Conservation (phyloP, 2,888 invertebrate genomes). For the Leptura quadrifasciata region DNA sequence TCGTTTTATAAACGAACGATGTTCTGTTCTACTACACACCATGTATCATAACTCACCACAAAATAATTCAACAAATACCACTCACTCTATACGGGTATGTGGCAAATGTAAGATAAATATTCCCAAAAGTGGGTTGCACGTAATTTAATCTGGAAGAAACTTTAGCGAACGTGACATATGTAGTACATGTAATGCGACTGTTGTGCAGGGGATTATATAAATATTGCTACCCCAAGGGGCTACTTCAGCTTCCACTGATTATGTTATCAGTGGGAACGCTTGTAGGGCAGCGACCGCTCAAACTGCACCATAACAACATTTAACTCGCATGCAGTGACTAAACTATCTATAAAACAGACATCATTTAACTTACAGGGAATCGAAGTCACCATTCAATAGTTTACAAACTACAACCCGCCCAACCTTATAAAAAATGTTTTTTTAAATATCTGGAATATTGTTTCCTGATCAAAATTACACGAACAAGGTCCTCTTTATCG, state of each 20-base stretch:
- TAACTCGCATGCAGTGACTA: background rate
- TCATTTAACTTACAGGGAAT: too few relatives aligned
- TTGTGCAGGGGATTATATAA: constrained; percentile 58
- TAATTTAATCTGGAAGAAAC: constrained; percentile 52
- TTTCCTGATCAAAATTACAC: too few relatives aligned
- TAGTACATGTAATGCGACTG: constrained; percentile 57
- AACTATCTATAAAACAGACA: background rate
- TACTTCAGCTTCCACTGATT: constrained; percentile 30
- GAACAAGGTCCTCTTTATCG: too few relatives aligned
- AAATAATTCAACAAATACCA: background rate
- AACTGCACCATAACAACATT: constrained; percentile 12
- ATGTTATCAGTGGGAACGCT: constrained; percentile 19
- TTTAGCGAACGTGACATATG: constrained; percentile 56
- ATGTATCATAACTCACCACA: constrained; percentile 1
- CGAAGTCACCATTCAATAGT: too few relatives aligned
- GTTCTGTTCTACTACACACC: background rate
- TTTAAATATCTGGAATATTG: too few relatives aligned
- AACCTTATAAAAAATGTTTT: too few relatives aligned
- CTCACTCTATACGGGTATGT: background rate
- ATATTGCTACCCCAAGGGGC: constrained; percentile 55
- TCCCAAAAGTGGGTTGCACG: constrained; percentile 30
- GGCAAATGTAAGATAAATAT: constrained; percentile 27
- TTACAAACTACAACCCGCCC: too few relatives aligned
- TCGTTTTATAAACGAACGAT: background rate
- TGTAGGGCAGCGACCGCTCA: background rate